Evolutionary conservation across 2,888 invertebrate species (phyloP).

Genomic region (Erebia palarica): DNA sequence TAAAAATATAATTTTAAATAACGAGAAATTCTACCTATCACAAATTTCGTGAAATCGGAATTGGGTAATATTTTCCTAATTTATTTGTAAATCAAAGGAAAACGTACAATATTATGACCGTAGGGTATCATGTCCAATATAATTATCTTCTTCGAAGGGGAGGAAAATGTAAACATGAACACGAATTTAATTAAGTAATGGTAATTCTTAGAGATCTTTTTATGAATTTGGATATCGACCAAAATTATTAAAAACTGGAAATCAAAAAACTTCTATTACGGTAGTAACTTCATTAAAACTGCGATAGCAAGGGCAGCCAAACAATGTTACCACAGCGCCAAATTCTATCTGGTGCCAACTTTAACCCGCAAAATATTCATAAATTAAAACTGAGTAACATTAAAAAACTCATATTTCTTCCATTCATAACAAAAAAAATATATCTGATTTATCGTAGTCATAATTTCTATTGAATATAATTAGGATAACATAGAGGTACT

Average conservation of each 20-base stretch:
- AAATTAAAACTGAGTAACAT: constrained; percentile 26
- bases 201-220: neutral
- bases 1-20: too few species aligned
- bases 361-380: constrained; percentile 35
- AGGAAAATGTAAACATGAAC: neutral
- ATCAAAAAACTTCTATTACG: constrained; percentile 11
- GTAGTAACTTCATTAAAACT: constrained; percentile 24
- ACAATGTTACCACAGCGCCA: constrained; percentile 20
- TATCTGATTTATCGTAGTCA: neutral
- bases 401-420: constrained; percentile 3
- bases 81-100: neutral
- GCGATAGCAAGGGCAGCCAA: constrained; percentile 16
- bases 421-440: neutral
- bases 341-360: constrained; percentile 31
- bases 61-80: neutral
- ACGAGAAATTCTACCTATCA: neutral
- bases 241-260: neutral
- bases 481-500: too few species aligned
- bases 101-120: neutral
- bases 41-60: neutral
- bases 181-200: neutral
- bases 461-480: neutral
- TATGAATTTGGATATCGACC: neutral
- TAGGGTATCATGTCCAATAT: constrained; percentile 1
- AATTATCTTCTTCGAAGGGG: neutral